Percentiles rank a stretch among this genome's conserved stretches.
Conservation (phyloP, 2,113 vertebrate species). For the Strigops habroptila region DNA sequence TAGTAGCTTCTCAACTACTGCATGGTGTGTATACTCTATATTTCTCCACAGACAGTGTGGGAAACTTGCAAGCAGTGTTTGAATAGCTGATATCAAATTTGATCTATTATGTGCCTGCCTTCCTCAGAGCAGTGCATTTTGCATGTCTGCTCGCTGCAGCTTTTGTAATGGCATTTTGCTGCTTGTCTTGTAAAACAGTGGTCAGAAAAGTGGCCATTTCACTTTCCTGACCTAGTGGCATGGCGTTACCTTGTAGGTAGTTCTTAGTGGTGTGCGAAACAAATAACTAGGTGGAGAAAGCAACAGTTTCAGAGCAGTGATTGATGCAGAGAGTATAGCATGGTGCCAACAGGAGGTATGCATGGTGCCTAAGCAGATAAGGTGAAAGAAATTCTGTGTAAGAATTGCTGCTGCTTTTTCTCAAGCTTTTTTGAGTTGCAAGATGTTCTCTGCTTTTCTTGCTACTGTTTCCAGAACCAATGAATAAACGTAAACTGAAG, state of each 20-base stretch:
- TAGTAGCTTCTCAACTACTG: neutral
- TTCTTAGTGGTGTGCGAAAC: neutral
- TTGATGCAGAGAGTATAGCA: neutral
- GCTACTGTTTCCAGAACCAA: neutral
- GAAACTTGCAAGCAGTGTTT: neutral
- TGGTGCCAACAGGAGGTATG: neutral
- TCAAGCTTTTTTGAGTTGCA: neutral
- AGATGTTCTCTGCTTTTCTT: neutral
- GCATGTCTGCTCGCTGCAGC: neutral
- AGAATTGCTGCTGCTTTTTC: neutral
- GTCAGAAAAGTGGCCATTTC: neutral
- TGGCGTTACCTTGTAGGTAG: neutral
- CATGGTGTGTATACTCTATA: rapidly evolving
- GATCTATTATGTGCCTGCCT: neutral
- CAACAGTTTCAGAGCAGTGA: neutral
- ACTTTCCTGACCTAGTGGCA: neutral
- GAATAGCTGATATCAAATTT: neutral
- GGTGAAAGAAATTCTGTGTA: neutral
- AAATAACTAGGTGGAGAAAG: neutral
- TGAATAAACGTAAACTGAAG: neutral
- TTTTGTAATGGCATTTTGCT: neutral
- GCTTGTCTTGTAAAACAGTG: neutral
- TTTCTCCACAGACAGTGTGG: neutral
- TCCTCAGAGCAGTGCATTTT: neutral
- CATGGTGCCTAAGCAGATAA: neutral